Evolutionary conservation across 1,140 invertebrate genomes (phyloP).

Genomic region (Drosophila sucinea): DNA sequence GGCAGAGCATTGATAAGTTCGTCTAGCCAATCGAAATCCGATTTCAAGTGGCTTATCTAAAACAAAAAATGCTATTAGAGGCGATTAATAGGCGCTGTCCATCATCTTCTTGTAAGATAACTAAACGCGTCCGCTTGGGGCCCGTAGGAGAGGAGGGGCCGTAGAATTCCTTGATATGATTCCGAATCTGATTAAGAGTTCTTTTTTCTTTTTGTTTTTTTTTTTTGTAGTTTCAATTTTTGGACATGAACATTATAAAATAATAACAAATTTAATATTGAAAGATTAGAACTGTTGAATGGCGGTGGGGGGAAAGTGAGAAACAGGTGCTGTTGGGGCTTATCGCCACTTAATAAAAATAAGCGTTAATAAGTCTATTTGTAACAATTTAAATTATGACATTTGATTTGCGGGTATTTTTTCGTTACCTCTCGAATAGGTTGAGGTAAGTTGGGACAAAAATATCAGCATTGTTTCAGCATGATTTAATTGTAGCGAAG

Average conservation of each 20-base stretch:
- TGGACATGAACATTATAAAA: conserved; percentile 54
- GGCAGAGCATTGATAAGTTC: conserved; percentile 34
- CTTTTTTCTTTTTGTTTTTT: conserved; percentile 18
- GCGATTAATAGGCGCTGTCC: conserved; percentile 81
- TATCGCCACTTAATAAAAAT: conserved; percentile 81
- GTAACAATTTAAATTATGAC: conserved; percentile 77
- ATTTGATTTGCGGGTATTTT: conserved; percentile 23
- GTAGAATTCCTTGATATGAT: background rate
- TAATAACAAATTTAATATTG: conserved; percentile 69
- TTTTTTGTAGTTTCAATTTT: conserved; percentile 9
- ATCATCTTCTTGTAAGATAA: conserved; percentile 76
- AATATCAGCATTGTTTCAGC: conserved; percentile 50
- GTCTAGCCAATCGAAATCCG: conserved; percentile 31
- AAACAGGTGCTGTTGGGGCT: conserved; percentile 22
- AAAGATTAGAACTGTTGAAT: conserved; percentile 42
- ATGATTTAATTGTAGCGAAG: conserved; percentile 48
- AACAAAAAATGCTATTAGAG: conserved; percentile 75
- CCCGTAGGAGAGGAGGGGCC: too few species aligned
- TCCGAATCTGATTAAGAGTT: conserved; percentile 23
- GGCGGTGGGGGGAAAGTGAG: background rate
- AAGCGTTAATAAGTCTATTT: conserved; percentile 76
- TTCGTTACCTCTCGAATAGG: background rate
- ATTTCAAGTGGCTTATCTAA: conserved; percentile 65
- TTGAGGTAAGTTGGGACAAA: conserved; percentile 41
- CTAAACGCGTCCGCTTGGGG: conserved; percentile 37